Evolutionary conservation across 2,888 invertebrate genomes (phyloP), one percentile per base, ranked within the genome.

Genomic region (Stenodema calcarata): DNA sequence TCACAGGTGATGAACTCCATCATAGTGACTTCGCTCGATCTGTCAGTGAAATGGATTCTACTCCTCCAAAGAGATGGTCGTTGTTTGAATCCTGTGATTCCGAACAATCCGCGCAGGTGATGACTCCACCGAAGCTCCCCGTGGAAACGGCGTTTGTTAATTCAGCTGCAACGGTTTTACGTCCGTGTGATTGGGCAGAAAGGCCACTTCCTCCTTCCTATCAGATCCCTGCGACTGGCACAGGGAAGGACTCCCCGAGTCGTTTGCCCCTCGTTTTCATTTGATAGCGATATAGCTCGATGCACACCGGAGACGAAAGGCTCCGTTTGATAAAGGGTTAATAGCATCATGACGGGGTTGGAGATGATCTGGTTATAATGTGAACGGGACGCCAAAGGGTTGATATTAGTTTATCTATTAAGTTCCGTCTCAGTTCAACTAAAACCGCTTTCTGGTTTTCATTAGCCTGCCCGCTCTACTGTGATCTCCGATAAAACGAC

Each of bases 371-470:
- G 62, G 23, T 23, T 62, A 62, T 23, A 62, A 62, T 23, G 62
- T 62, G 62, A 62, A 62, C 6, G 62, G 62, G 54, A 23, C 4
- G 62, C 62, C 12, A 23, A 62, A 62, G 62, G 62, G 62, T 62
- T 62, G 62, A 62, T 73, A 73, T 73, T 73, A 73, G 73, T 73
- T 73, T 73, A 73, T 73, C 73, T 73, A 28, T 73, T 62, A 62
- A 23, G 62, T 62, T 73, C 18, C 73, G 73, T 73, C 73, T 73
- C 73, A 73, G 11, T 73, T 35, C 16, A 62, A 41, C 73, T 73
- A 73, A 73, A 73, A 73, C 73, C 35, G 73, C 73, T 73, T 73
- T 73, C 73, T 41, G 62, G 73, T 73, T 73, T 73, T 73, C 73
- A 73, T 73, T 73, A 73, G 73, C 35, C 35, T 73, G 73, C 73